Evolutionary conservation across 2,113 vertebrate genomes (phyloP), one percentile per base, ranked within the genome.

Genomic region (Tetraodon nigroviridis): DNA sequence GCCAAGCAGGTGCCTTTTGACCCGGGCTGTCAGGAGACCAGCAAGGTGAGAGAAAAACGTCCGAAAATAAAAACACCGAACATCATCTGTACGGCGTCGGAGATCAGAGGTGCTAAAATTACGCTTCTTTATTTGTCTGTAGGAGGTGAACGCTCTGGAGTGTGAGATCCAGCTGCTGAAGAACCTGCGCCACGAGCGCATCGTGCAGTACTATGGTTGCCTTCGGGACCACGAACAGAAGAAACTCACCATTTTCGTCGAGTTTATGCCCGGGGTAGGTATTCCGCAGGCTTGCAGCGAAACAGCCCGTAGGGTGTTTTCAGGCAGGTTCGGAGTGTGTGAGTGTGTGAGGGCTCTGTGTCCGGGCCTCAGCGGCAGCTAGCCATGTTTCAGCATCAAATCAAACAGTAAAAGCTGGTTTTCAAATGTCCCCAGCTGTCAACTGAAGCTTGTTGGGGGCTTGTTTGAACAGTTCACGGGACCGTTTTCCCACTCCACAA

Each of bases 101-200:
- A 18, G 19, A 37, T 15, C 13, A 21, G 52, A 50, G 6, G 13
- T 44, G 18, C 47, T 27, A 5, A 46, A 6, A 20, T 3, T 51
- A 6, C 7, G 27, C 64, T 40, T 57, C 46, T 22, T 7, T 24
- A 3, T 0, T 52, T 19, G 19, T 22, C 45, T 56, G 4, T 52
- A 96, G 94, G 94, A 95, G 75, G 94, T 96, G 80, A 95, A 93
- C 11, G 94, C 94, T 58, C 86, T 96, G 7, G 94, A 96, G 86
- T 95, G 94, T 82, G 94, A 96, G 91, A 94, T 96, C 53, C 94
- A 96, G 89, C 90, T 96, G 72, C 79, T 95, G 81, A 96, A 95
- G 88, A 94, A 94, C 44, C 90, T 95, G 51, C 91, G 84, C 8
- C 94, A 96, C 0, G 93, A 96, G 50, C 89, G 94, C 51, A 96